Base-by-base conservation (phyloP, 2,113 vertebrate genomes). In the Myrmecophaga tridactyla region DNA sequence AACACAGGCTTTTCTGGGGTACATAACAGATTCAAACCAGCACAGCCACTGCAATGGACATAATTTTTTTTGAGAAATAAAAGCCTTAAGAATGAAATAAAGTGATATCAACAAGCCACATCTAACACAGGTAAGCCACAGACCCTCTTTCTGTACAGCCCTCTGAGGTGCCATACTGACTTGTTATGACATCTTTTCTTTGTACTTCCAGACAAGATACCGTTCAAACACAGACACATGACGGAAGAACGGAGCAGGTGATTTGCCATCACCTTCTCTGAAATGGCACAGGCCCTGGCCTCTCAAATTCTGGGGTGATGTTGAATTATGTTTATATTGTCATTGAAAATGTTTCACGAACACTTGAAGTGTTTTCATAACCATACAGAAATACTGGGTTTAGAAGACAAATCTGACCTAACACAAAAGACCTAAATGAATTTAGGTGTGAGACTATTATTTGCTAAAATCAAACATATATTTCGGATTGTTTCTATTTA, bases 401-500 rank as follows among this genome's bases (percentile, higher is more conserved):
- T 95, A 93, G 46, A 84, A 93, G 85, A 84, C 39, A 88, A 34
- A 18, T 60, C 75, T 84, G 20, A 70, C 51, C 11, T 36, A 80
- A 69, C 13, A 72, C 39, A 31, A 75, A 84, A 75, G n/a, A 41
- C 41, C 21, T 95, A 25, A 77, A 72, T 70, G 12, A 25, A 67
- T 60, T 36, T 36, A 92, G 12, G 58, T 23, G 48, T n/a, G 81
- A 95, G 3, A 23, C 8, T 25, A 63, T 46, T 76, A 73, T 92
- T 92, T 84, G 56, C 36, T 81, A 88, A 87, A 85, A 81, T 48
- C 14, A 90, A 51, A 90, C 5, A 25, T 69, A 21, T n/a, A 34
- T 90, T 92, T 89, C 43, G 85, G 36, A 51, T 39, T 31, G 29
- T 46, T 96, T 94, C 67, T 75, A 34, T 34, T n/a, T 56, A 36